Evolutionary conservation across 2,113 vertebrate genomes (phyloP).

Genomic region (Microcebus jonahi): DNA sequence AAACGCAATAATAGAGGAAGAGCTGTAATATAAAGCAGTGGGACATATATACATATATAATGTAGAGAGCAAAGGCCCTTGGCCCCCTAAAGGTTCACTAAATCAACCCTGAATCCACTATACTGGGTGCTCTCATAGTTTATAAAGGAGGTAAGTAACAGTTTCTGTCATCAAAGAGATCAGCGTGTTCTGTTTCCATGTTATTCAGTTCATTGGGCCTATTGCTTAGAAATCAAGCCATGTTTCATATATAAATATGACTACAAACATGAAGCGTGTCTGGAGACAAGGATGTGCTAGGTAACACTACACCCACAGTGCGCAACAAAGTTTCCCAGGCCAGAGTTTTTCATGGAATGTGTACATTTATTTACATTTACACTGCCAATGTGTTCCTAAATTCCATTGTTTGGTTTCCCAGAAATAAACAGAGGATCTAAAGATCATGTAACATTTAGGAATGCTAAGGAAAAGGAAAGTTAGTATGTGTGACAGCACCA

Average conservation of each 20-base stretch:
- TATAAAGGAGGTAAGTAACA: background rate
- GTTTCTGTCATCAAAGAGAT: background rate
- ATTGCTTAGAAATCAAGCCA: slow-evolving; percentile 26
- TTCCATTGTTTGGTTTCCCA: background rate
- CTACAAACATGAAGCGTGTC: background rate
- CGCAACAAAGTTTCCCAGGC: background rate
- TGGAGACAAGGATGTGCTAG: background rate
- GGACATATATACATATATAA: background rate
- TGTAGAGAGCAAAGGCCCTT: no score
- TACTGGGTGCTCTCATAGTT: background rate
- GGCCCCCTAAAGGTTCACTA: no score
- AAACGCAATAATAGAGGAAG: background rate
- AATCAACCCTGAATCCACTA: background rate
- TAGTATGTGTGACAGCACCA: background rate
- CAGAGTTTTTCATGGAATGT: background rate
- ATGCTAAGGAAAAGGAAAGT: background rate
- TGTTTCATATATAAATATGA: background rate
- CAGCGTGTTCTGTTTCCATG: background rate
- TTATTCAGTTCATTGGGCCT: background rate
- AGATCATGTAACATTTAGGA: background rate
- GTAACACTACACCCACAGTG: background rate
- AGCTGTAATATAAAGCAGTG: background rate
- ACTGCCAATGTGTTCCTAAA: background rate
- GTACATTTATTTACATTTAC: background rate
- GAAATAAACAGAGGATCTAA: background rate